phyloP scores from a whole-genome alignment of 1,140 invertebrate species.

The Drosophila cardini region DNA sequence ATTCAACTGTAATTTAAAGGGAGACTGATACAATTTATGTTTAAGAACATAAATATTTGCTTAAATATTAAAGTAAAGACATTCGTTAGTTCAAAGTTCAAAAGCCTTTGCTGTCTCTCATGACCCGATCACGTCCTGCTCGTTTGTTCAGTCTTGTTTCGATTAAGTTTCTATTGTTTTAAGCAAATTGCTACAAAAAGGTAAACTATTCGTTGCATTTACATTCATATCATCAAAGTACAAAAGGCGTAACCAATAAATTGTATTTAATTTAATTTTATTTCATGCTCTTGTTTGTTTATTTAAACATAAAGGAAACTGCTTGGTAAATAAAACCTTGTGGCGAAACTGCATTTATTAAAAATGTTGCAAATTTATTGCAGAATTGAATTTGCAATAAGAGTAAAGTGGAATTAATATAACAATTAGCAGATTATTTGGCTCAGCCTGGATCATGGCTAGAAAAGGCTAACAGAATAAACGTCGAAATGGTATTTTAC shows the following conservation, averaged over 20 bases:
- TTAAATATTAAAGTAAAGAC: too few species aligned
- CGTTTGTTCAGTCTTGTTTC: too few species aligned
- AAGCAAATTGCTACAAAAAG: constrained; percentile 15
- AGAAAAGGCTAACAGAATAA: neutral
- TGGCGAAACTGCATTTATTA: neutral
- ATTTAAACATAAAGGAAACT: constrained; percentile 3
- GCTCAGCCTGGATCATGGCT: neutral
- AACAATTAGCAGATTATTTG: neutral
- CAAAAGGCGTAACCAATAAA: neutral
- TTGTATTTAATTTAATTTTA: neutral
- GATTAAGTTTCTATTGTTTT: constrained; percentile 19
- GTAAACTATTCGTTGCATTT: too few species aligned
- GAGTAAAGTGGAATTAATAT: neutral
- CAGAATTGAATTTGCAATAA: neutral
- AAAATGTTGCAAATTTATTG: neutral
- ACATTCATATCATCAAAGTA: neutral
- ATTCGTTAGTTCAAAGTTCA: too few species aligned
- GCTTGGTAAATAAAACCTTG: neutral
- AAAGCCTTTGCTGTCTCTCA: too few species aligned
- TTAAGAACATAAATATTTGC: too few species aligned
- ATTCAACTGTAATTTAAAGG: neutral
- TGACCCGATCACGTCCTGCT: too few species aligned
- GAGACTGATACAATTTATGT: too few species aligned
- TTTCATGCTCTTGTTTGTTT: neutral
- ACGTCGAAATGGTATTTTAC: neutral